Percentiles rank a stretch among this genome's conserved stretches.
Conservation (phyloP, 30 jellyfish, hydroid and myxozoan genomes). For the Calvadosia cruxmelitensis region DNA sequence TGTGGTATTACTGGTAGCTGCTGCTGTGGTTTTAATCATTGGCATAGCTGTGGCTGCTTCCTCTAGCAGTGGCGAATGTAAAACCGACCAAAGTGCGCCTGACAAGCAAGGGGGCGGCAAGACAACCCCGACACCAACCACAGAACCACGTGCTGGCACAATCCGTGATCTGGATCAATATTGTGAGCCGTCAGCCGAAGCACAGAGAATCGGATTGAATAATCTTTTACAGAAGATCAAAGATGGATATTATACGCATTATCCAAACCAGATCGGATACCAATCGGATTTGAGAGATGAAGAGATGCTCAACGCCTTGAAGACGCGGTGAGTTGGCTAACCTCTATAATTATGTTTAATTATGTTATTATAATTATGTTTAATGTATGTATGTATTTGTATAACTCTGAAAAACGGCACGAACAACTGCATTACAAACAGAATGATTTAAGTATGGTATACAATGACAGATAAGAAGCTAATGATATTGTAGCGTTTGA, state of each 20-base stretch:
- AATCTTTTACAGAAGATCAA: constrained; percentile 22
- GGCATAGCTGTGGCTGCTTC: neutral
- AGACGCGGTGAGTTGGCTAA: constrained; percentile 19
- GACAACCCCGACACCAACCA: neutral
- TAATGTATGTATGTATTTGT: no score
- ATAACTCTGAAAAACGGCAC: no score
- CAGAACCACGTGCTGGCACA: constrained; percentile 1
- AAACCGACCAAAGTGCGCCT: no score
- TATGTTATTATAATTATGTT: no score
- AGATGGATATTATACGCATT: constrained; percentile 20
- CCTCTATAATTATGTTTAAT: no score
- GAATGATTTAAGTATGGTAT: no score
- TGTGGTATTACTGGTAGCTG: neutral
- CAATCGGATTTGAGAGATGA: constrained; percentile 24
- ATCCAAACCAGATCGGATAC: constrained; percentile 34
- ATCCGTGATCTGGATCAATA: constrained; percentile 12
- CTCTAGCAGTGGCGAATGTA: neutral
- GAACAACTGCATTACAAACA: no score
- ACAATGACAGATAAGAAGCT: no score
- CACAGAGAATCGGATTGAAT: constrained; percentile 25
- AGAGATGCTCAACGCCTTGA: constrained; percentile 21
- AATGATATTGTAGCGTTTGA: no score
- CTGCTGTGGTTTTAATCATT: neutral
- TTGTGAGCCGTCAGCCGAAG: constrained; percentile 39
- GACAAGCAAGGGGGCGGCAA: no score